phyloP scores from a whole-genome alignment of 2,113 vertebrate species.

The Taxidea taxus region DNA sequence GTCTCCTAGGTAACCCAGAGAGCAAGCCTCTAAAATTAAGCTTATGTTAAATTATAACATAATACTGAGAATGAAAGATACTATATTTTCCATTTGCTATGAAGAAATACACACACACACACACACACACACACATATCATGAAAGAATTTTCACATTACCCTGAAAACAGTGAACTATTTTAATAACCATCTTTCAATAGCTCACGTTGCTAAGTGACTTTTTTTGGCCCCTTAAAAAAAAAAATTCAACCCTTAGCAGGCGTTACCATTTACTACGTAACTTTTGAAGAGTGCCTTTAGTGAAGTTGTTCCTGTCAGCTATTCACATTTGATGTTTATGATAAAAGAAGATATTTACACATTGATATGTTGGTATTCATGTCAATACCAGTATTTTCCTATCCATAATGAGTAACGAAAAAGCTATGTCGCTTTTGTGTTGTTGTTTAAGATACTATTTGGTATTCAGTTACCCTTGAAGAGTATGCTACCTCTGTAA shows the following conservation, averaged over 20 bases:
- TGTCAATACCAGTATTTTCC: neutral
- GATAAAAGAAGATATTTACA: neutral
- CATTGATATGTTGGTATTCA: neutral
- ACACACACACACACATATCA: neutral
- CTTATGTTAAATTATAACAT: conserved; percentile 39
- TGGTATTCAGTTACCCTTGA: neutral
- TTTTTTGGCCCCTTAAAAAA: neutral
- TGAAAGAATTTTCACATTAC: neutral
- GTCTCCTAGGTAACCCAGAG: conserved; percentile 34
- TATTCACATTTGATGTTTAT: neutral
- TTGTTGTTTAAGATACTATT: neutral
- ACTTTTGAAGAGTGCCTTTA: neutral
- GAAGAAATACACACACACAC: neutral
- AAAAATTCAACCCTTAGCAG: neutral
- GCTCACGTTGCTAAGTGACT: neutral
- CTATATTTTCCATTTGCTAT: neutral
- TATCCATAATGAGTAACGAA: neutral
- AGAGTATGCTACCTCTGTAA: neutral
- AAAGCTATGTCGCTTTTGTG: neutral
- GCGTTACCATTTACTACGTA: neutral
- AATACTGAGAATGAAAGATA: conserved; percentile 28
- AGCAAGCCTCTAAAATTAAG: conserved; percentile 52
- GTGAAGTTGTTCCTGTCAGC: neutral
- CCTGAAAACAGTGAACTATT: neutral
- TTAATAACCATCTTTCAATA: neutral